These are phyloP conservation scores for Ciconia boyciana DNA, from an alignment of 2,113 vertebrate species.

Conservation along the genomic window DNA sequence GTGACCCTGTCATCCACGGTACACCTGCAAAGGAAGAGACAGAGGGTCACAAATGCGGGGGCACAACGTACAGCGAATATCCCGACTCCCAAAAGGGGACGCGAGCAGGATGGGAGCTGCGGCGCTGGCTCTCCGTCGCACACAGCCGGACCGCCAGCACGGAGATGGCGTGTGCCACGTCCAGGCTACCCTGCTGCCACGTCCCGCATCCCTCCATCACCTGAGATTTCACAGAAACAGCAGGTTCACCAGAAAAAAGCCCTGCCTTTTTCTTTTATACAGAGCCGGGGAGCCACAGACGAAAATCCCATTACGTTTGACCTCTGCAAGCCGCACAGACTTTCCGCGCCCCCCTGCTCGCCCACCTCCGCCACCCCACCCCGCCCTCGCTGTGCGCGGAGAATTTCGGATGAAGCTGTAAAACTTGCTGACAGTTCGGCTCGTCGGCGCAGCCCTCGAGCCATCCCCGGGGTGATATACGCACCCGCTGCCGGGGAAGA, in stretches of 20 bases:
- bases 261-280: not conserved
- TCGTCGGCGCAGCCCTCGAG: rapidly evolving
- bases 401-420: conserved; percentile 12
- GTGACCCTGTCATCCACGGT: conserved; percentile 93
- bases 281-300: not conserved
- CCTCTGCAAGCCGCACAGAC: not conserved
- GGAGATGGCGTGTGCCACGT: rapidly evolving
- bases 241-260: rapidly evolving
- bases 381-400: rapidly evolving
- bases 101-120: rapidly evolving
- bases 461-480: not conserved
- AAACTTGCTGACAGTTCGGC: not conserved
- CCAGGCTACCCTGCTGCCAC: rapidly evolving
- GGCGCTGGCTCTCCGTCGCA: rapidly evolving
- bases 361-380: not conserved
- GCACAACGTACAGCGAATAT: rapidly evolving
- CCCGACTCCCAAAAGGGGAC: rapidly evolving
- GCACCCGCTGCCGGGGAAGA: not conserved
- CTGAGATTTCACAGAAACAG: rapidly evolving
- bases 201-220: rapidly evolving
- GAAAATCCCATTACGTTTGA: not conserved
- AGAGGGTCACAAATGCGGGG: not conserved
- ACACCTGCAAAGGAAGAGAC: conserved; percentile 76
- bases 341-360: not conserved
- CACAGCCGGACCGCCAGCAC: rapidly evolving